A percentile compares a stretch with the other conserved stretches of the same genome.
phyloP scores from a whole-genome alignment of 2,888 invertebrate genomes.

The Nasonia oneida region DNA sequence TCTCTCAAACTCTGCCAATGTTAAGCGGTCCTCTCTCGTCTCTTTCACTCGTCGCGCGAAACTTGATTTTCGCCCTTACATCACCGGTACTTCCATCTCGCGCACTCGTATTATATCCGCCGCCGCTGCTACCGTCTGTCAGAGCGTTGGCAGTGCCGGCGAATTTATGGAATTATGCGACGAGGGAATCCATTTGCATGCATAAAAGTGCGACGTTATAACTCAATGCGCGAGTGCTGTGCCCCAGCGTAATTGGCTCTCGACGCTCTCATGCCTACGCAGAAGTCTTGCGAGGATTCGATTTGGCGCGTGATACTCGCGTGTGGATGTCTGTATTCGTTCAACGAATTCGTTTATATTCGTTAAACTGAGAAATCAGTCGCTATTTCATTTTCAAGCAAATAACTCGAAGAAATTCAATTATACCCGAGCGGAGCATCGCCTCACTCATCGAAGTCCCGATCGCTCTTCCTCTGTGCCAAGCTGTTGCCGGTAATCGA shows the following conservation, averaged over 20 bases:
- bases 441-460: neutral
- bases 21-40: neutral
- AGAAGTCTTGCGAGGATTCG: no score
- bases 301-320: no score
- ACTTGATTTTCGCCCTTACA: slow-evolving; percentile 47
- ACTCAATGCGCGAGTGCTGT: slow-evolving; percentile 26
- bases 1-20: neutral
- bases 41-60: slow-evolving; percentile 20
- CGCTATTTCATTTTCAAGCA: neutral
- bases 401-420: slow-evolving; percentile 34
- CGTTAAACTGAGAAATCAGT: neutral
- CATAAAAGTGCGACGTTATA: slow-evolving; percentile 65
- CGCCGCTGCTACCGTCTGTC: slow-evolving; percentile 56
- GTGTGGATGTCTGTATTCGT: no score
- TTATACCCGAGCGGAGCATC: slow-evolving; percentile 4
- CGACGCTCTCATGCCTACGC: neutral
- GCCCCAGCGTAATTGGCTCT: slow-evolving; percentile 20
- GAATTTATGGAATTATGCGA: slow-evolving; percentile 31
- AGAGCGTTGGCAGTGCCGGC: neutral
- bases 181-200: slow-evolving; percentile 72
- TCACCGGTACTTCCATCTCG: slow-evolving; percentile 24
- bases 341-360: neutral
- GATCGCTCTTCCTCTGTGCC: neutral
- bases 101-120: slow-evolving; percentile 25
- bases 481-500: slow-evolving; percentile 44